Base-by-base conservation (phyloP, 2,797 vertebrate species). In the Aeoliscus strigatus region DNA sequence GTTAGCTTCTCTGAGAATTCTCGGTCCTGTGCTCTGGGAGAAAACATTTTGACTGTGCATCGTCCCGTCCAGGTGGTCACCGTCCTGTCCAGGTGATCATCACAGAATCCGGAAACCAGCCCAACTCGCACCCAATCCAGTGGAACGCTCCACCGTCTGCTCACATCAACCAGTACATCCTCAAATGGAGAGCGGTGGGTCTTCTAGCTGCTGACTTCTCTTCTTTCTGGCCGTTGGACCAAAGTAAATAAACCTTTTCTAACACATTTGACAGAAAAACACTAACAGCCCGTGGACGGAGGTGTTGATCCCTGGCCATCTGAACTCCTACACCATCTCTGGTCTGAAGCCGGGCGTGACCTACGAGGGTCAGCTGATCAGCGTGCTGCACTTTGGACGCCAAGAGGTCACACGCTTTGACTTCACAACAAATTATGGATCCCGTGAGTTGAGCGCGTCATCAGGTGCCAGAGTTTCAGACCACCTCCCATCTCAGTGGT, bases 321-420 rank as follows among this genome's bases (percentile, higher is more conserved):
- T 92, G 4, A 95, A 96, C 82, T 95, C 95, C 1, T 94, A 98
- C 72, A 97, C 92, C 32, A 98, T 99, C 72, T 92, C 92, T 3
- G 93, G 92, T 30, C 86, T 99, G 63, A 94, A 83, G 39, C 91
- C 96, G 0, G 92, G 93, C 33, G 76, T 98, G 43, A 83, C 93
- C 1, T 99, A 99, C 1, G 96, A 98, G 73, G 96, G 93, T 4
- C 94, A 99, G 70, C 92, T 99, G 46, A 89, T 98, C 80, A 97
- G 96, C 2, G 81, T 97, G 36, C 87, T 94, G 63, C 89, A 85
- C 2, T 91, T 91, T 0, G 96, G 95, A 43, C 89, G 81, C 10
- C 80, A 39, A 41, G 94, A 98, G 51, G 60, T 94, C 74, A 96
- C 94, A 0, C 90, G 90, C 42, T 99, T 99, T 2, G 96, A 98